Conservation (phyloP, 2,888 invertebrate genomes). For the Hydraecia micacea region DNA sequence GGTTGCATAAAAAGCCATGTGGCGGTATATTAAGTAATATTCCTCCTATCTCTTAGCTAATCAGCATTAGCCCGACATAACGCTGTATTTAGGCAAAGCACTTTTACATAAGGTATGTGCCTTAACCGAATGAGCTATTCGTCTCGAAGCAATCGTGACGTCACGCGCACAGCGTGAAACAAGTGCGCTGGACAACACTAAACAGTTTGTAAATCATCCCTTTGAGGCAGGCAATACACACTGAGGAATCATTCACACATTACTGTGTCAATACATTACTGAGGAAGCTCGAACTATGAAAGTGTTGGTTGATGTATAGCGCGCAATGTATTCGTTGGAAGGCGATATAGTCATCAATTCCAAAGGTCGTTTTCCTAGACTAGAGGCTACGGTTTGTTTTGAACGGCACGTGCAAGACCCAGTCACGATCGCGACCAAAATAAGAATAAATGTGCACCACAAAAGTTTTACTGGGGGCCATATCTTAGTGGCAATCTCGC, state of each 20-base stretch:
- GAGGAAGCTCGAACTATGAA: neutral
- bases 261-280: constrained; percentile 52
- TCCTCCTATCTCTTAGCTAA: constrained; percentile 33
- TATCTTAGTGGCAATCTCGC: constrained; percentile 64
- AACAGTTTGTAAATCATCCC: constrained; percentile 80
- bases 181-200: constrained; percentile 77
- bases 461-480: constrained; percentile 60
- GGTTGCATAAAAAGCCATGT: neutral
- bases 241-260: constrained; percentile 36
- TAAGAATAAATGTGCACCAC: constrained; percentile 65
- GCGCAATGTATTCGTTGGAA: constrained; percentile 41
- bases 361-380: constrained; percentile 65
- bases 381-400: constrained; percentile 74
- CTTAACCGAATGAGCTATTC: constrained; percentile 71
- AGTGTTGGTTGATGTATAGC: neutral
- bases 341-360: constrained; percentile 35
- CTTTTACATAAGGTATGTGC: constrained; percentile 45
- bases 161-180: constrained; percentile 77
- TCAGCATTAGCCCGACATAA: constrained; percentile 19
- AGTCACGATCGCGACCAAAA: constrained; percentile 78
- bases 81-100: constrained; percentile 50
- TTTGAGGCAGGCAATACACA: constrained; percentile 70
- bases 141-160: constrained; percentile 79
- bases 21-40: constrained; percentile 19
- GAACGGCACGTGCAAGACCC: constrained; percentile 75